These are phyloP conservation scores for Pangasius mekongensis DNA, from an alignment of 2,797 vertebrate species.

Conservation along the genomic window DNA sequence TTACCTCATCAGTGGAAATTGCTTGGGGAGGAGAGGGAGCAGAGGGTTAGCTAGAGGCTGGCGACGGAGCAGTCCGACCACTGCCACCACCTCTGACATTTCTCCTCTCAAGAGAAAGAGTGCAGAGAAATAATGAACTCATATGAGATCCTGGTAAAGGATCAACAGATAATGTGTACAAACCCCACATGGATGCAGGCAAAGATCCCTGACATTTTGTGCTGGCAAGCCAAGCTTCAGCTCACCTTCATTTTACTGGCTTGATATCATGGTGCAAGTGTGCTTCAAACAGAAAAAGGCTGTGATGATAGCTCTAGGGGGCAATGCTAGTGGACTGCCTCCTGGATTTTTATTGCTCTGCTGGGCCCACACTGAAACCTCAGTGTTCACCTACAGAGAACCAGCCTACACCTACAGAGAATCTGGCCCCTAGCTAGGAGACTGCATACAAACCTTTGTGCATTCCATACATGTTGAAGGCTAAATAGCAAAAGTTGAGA, in stretches of 20 bases:
- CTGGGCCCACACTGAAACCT: conserved; percentile 1
- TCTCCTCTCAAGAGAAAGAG: conserved; percentile 39
- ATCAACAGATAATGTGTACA: conserved; percentile 50
- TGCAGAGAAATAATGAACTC: conserved; percentile 64
- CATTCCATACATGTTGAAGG: background rate
- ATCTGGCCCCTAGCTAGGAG: background rate
- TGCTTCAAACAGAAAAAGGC: background rate
- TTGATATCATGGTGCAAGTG: conserved; percentile 41
- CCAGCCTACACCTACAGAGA: background rate
- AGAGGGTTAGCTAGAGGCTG: conserved; percentile 19
- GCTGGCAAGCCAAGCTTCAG: conserved; percentile 29
- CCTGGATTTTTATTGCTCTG: conserved; percentile 12
- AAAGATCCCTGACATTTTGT: conserved; percentile 58
- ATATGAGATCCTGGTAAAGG: conserved; percentile 41
- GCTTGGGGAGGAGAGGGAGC: conserved; percentile 28
- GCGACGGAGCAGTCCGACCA: conserved; percentile 5
- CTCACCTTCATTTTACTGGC: conserved; percentile 43
- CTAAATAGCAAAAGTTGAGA: background rate
- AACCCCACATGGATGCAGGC: conserved; percentile 56
- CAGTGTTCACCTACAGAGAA: background rate
- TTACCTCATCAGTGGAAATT: conserved; percentile 53
- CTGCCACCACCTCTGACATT: conserved; percentile 50
- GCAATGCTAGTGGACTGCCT: background rate
- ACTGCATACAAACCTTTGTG: background rate
- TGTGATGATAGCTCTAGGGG: conserved; percentile 12